Base-by-base conservation (phyloP, 2,888 invertebrate species). In the Chrysolina haemoptera region DNA sequence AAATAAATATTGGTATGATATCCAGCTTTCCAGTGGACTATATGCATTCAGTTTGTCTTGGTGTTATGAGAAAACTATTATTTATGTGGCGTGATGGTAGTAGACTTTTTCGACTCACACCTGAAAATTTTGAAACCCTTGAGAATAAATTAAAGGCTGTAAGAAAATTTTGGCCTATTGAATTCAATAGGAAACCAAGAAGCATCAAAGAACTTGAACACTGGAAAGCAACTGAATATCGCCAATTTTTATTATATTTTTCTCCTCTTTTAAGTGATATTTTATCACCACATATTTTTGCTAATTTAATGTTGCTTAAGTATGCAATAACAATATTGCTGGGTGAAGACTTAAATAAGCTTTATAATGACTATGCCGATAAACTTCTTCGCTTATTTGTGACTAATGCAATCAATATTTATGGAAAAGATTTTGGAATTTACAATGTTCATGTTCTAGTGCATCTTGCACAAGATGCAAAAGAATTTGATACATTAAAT, bases 181-280 rank as follows among this genome's bases (percentile, higher is more conserved):
- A 82, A 62, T 80, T 83, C 55, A 76, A 71, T 22, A 53, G 82
- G 22, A 82, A 82, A 73, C 77, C 82, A 27, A 70, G 82, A 70
- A 62, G 71, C 10, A 43, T 80, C 41, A 68, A 27, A 27, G 78
- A 80, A 55, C 22, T 80, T 20, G 79, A 80, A 68, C 46, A 59
- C 18, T 80, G 79, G 79, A 80, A 80, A 73, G 80, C 79, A 18
- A 80, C 78, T 41, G 82, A 82, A 73, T 77, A 77, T 59, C 62
- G 78, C 10, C 73, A 76, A 70, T 79, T 79, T 75, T 71, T 80
- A 66, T 65, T 80, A 46, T 80, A 80, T n/a, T n/a, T n/a, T n/a
- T n/a, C 77, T 50, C 50, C 73, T 48, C 50, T 74, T 63, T 59
- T 78, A 43, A 55, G 59, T 35, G 68, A 77, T 55, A 27, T 76